These are phyloP conservation scores for Neodon shergylaensis DNA, from an alignment of 2,113 vertebrate genomes.

Conservation along the genomic window DNA sequence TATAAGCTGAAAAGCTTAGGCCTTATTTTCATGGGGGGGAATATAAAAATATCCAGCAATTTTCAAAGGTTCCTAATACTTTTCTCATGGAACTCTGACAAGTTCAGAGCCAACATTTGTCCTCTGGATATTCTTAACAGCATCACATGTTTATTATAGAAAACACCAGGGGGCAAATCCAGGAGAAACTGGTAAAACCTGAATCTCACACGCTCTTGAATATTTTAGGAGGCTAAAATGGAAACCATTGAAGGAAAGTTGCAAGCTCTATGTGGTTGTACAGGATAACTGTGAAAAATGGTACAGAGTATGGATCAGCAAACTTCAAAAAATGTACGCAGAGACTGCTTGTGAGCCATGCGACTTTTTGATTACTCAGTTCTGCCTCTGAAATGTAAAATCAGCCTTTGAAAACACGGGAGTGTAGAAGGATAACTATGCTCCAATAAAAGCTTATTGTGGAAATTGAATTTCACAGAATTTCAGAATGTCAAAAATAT, in stretches of 20 bases:
- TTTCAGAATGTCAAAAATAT: conserved; percentile 46
- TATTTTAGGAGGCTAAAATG: not conserved
- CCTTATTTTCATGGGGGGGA: not conserved
- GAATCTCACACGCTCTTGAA: not conserved
- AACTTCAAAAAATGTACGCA: not conserved
- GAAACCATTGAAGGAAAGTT: not conserved
- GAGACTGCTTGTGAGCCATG: not conserved
- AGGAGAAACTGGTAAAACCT: not conserved
- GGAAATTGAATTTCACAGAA: conserved; percentile 26
- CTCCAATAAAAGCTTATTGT: conserved; percentile 20
- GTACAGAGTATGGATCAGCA: not conserved
- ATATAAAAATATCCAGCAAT: not conserved
- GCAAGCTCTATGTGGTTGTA: not conserved
- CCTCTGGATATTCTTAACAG: not conserved
- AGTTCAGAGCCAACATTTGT: not conserved
- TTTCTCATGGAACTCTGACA: not conserved
- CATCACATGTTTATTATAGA: not conserved
- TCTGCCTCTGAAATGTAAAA: not conserved
- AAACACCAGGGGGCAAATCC: not conserved
- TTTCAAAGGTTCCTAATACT: not conserved
- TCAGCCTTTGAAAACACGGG: not conserved
- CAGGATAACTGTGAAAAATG: not conserved
- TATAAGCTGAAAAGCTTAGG: not conserved
- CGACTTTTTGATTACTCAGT: not conserved
- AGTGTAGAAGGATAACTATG: not conserved